Evolutionary conservation across 1,140 invertebrate genomes (phyloP).

Genomic region (Gryllus bimaculatus): DNA sequence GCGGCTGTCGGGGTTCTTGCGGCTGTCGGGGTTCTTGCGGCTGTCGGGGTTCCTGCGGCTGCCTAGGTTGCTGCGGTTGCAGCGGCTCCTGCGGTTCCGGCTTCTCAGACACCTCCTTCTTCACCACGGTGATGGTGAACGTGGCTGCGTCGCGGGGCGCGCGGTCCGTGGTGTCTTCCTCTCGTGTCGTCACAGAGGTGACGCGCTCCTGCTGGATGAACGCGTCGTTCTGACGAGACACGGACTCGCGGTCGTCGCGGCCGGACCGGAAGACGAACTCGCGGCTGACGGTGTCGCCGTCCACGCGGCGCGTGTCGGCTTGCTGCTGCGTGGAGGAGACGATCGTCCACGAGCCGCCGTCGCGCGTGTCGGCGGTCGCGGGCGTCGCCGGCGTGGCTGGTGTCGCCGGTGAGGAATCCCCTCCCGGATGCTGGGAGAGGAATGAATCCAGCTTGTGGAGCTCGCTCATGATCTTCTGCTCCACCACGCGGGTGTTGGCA

Average conservation of each 20-base stretch:
- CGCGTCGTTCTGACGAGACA: background rate
- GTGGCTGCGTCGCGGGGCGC: background rate
- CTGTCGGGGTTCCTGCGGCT: background rate
- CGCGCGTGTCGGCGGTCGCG: constrained; percentile 10
- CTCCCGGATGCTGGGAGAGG: constrained; percentile 24
- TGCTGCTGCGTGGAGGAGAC: constrained; percentile 17
- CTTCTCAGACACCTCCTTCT: background rate
- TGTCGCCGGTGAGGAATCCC: constrained; percentile 23
- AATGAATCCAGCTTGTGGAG: constrained; percentile 29
- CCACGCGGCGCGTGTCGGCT: background rate
- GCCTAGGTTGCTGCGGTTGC: background rate
- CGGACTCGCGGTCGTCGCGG: background rate
- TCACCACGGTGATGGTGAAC: background rate
- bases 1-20: background rate
- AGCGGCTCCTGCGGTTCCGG: background rate
- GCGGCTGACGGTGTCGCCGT: background rate
- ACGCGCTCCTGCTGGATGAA: constrained; percentile 13
- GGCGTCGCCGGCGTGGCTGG: constrained; percentile 10
- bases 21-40: background rate
- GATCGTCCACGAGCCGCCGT: constrained; percentile 25
- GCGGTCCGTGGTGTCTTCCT: background rate
- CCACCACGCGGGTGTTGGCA: constrained; percentile 19
- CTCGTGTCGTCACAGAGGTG: background rate
- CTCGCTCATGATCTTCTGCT: constrained; percentile 31
- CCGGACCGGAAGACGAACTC: constrained; percentile 17